Evolutionary conservation across 2,888 invertebrate genomes (phyloP).

Genomic region (Coelogynopora nodosa): DNA sequence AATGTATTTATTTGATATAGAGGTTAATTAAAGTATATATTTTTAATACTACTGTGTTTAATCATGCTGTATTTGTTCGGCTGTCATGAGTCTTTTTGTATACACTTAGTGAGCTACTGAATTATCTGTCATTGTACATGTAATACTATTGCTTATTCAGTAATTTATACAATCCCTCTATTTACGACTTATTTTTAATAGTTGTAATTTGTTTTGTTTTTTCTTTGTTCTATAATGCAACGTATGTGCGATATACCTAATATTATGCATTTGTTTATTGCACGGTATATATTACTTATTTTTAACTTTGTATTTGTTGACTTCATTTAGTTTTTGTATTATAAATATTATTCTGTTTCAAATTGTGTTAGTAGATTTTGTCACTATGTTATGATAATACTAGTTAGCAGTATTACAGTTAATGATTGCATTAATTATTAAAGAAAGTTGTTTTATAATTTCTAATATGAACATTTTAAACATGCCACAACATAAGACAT

Average conservation of each 20-base stretch:
- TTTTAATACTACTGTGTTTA: too few relatives aligned
- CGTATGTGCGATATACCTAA: neutral
- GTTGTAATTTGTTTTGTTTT: neutral
- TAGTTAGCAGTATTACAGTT: neutral
- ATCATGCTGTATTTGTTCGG: too few relatives aligned
- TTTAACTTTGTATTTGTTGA: neutral
- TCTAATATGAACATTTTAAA: too few relatives aligned
- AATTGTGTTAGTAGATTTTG: neutral
- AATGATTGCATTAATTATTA: too few relatives aligned
- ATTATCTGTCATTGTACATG: neutral
- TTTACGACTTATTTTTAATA: neutral
- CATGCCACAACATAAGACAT: neutral
- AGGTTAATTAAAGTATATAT: too few relatives aligned
- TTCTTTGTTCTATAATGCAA: neutral
- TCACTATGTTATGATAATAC: neutral
- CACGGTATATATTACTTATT: neutral
- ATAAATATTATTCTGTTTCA: neutral
- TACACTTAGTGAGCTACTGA: neutral
- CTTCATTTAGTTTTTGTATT: slow-evolving; percentile 1
- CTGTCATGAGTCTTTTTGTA: too few relatives aligned
- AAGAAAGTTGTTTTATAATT: slow-evolving; percentile 23
- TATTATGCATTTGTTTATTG: slow-evolving; percentile 24
- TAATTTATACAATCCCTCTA: neutral
- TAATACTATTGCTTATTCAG: neutral
- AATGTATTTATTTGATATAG: too few relatives aligned